phyloP scores from a whole-genome alignment of 2,797 vertebrate species.

The Notamacropus eugenii region DNA sequence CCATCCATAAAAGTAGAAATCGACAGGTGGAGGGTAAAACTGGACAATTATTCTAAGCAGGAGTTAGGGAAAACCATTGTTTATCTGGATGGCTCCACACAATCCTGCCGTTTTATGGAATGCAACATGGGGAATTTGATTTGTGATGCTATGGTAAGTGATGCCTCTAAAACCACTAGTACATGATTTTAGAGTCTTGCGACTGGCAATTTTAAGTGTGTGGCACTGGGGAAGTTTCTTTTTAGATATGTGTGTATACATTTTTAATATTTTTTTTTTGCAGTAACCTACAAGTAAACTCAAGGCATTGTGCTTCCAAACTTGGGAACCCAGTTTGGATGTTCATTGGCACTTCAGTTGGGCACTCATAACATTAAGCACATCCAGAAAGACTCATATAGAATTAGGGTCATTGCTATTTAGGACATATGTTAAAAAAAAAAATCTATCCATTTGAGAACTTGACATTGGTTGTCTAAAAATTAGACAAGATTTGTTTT shows the following conservation, averaged over 20 bases:
- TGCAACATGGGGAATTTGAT: conserved; percentile 97
- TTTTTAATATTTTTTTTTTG: not conserved
- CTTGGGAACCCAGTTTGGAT: not conserved
- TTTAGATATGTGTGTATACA: not conserved
- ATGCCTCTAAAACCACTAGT: not conserved
- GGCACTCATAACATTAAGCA: not conserved
- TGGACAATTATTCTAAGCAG: conserved; percentile 88
- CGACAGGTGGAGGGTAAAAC: conserved; percentile 86
- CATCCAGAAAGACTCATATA: not conserved
- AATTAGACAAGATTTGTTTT: conserved; percentile 8
- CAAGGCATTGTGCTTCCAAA: not conserved
- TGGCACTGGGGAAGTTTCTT: not conserved
- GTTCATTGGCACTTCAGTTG: not conserved
- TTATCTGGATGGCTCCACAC: conserved; percentile 90
- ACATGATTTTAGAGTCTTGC: not conserved
- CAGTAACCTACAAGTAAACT: not conserved
- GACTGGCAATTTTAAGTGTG: not conserved
- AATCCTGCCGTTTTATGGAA: conserved; percentile 91
- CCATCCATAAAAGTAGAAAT: conserved; percentile 87
- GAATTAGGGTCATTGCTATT: not conserved
- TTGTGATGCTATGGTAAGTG: conserved; percentile 94
- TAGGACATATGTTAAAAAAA: not conserved
- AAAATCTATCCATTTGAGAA: not conserved
- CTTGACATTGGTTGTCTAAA: not conserved
- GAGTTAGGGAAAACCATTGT: conserved; percentile 92